These are phyloP conservation scores for Bombylius discolor DNA, from an alignment of 2,888 invertebrate genomes.

Conservation along the genomic window DNA sequence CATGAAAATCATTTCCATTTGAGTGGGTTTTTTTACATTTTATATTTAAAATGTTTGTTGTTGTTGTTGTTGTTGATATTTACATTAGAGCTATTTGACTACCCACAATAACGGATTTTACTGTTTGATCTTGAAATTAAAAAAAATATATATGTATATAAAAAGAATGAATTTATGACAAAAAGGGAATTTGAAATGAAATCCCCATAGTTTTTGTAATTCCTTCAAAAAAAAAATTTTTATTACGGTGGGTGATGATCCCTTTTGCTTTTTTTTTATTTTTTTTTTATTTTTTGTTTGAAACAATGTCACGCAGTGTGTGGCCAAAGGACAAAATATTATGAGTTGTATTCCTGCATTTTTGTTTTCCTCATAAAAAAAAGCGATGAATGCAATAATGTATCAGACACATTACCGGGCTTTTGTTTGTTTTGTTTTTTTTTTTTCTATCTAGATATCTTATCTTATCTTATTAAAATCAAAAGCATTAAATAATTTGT, in stretches of 20 bases:
- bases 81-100: too few relatives aligned
- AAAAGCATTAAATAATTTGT: slow-evolving; percentile 9
- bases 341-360: too few relatives aligned
- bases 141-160: neutral
- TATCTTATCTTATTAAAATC: slow-evolving; percentile 5
- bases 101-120: neutral
- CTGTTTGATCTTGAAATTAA: neutral
- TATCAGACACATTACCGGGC: neutral
- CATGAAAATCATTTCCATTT: neutral
- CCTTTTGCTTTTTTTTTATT: too few relatives aligned
- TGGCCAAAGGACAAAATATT: neutral
- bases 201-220: neutral
- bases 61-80: neutral
- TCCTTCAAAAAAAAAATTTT: neutral
- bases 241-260: too few relatives aligned
- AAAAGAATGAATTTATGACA: neutral
- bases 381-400: neutral
- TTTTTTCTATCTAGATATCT: neutral
- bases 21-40: neutral
- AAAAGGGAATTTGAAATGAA: too few relatives aligned
- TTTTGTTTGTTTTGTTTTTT: neutral
- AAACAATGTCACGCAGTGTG: neutral
- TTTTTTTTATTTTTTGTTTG: too few relatives aligned
- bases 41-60: too few relatives aligned
- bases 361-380: too few relatives aligned